Conservation (phyloP, 2,113 vertebrate genomes). For the Girardinichthys multiradiatus region DNA sequence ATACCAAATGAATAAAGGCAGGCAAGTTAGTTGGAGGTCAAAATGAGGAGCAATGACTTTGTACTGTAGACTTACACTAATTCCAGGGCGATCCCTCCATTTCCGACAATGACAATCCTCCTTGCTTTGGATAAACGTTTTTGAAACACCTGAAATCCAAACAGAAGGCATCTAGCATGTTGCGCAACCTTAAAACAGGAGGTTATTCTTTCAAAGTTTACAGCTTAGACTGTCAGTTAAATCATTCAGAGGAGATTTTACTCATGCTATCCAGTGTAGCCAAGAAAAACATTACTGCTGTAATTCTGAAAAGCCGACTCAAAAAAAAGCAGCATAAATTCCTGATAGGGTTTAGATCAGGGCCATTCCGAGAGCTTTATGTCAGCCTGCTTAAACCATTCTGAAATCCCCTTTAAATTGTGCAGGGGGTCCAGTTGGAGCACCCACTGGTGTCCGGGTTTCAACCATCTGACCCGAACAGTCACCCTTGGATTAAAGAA, state of each 20-base stretch:
- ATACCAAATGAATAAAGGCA: not conserved
- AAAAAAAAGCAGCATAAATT: no score
- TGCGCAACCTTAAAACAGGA: not conserved
- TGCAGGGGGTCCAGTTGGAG: no score
- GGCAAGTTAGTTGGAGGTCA: not conserved
- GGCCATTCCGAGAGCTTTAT: no score
- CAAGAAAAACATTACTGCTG: no score
- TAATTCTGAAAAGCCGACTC: no score
- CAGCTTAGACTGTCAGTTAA: not conserved
- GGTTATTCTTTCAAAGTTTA: not conserved
- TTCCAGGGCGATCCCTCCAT: constrained; percentile 96
- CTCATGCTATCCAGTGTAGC: no score
- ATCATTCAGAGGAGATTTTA: not conserved
- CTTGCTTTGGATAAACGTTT: constrained; percentile 86
- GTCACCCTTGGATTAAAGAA: no score
- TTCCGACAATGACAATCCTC: constrained; percentile 91
- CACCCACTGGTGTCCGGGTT: no score
- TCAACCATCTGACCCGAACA: no score
- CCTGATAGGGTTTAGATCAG: no score
- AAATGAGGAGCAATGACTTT: not conserved
- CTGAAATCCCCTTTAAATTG: no score
- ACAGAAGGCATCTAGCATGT: not conserved
- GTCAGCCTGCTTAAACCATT: no score
- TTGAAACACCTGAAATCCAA: constrained; percentile 88
- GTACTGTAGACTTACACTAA: constrained; percentile 86